Evolutionary conservation across 2,797 vertebrate genomes (phyloP).

Genomic region (Danionella dracula): DNA sequence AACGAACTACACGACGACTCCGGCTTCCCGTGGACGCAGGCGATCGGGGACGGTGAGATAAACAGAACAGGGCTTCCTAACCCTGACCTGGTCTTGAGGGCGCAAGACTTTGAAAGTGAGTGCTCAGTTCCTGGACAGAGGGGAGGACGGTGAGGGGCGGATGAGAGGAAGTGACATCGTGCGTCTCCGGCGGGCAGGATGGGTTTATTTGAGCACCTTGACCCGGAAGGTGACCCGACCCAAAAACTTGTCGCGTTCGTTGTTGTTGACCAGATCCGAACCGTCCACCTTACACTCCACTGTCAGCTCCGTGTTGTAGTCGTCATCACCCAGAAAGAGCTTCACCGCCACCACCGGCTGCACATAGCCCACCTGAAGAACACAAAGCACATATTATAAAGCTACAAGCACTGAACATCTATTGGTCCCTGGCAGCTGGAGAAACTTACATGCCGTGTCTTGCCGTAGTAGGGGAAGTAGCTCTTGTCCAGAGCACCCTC

Average conservation of each 20-base stretch:
- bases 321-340: constrained; percentile 64
- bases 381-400: too few relatives aligned
- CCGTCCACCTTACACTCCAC: constrained; percentile 85
- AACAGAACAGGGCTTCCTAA: neutral
- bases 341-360: constrained; percentile 89
- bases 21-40: constrained; percentile 54
- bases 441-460: constrained; percentile 80
- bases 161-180: constrained; percentile 59
- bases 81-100: neutral
- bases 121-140: neutral
- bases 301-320: constrained; percentile 63
- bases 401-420: too few relatives aligned
- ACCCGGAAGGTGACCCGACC: constrained; percentile 84
- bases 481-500: constrained; percentile 78
- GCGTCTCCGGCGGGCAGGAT: constrained; percentile 45
- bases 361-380: constrained; percentile 71
- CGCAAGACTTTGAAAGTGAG: too few relatives aligned
- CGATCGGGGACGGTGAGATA: constrained; percentile 17
- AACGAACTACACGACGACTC: constrained; percentile 60
- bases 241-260: constrained; percentile 87
- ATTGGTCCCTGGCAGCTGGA: too few relatives aligned
- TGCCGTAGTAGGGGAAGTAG: constrained; percentile 93
- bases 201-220: constrained; percentile 67
- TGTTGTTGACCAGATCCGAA: constrained; percentile 75
- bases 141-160: neutral